A percentile compares a stretch with the other conserved stretches of the same genome.
Evolutionary conservation across 2,797 vertebrate genomes (phyloP).

Genomic region (Micropoecilia bifurca): DNA sequence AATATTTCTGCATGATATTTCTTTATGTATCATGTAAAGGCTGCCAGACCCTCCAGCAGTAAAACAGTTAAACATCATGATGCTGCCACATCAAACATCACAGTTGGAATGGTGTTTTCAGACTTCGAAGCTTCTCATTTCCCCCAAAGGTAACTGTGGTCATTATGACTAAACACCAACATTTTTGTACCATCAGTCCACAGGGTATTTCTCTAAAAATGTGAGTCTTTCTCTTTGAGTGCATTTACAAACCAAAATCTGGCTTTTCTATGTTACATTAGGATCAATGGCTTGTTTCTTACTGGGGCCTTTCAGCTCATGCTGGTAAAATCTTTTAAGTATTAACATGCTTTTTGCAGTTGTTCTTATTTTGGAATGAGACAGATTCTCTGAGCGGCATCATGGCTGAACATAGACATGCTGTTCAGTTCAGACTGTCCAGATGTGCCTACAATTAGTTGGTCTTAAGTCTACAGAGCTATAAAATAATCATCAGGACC

Average conservation of each 20-base stretch:
- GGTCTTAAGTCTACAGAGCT: conserved; percentile 11
- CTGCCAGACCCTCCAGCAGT: background rate
- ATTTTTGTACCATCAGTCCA: background rate
- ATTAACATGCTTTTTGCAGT: background rate
- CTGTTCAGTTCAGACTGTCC: background rate
- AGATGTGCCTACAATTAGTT: background rate
- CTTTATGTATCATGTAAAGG: background rate
- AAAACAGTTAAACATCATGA: background rate
- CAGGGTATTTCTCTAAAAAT: background rate
- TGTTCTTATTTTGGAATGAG: background rate
- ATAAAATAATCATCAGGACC: background rate
- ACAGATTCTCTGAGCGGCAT: background rate
- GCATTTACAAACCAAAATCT: background rate
- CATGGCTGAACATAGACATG: background rate
- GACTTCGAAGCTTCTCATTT: background rate
- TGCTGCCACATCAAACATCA: background rate
- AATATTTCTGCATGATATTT: background rate
- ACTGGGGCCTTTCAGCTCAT: background rate
- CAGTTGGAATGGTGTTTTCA: background rate
- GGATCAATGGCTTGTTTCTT: background rate
- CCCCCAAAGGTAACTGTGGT: background rate
- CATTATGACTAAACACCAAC: background rate
- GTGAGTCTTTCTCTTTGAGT: background rate
- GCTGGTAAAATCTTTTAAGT: background rate
- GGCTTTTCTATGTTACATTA: background rate